phyloP scores from a whole-genome alignment of 2,113 vertebrate species.

The Pelecanoides urinatrix region DNA sequence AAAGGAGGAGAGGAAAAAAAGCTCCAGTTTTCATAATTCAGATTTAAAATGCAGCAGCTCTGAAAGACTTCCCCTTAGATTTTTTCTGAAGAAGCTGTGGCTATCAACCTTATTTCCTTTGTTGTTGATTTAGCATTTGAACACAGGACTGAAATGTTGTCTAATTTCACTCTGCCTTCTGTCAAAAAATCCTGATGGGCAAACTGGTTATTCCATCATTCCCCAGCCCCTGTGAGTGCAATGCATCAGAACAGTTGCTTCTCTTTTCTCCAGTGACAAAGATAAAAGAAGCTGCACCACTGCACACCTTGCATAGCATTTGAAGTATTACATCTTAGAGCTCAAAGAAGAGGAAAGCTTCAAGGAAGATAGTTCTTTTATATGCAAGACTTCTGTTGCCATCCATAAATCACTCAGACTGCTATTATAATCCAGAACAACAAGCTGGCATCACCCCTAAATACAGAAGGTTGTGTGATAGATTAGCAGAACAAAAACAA shows the following conservation, averaged over 20 bases:
- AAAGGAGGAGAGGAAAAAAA: neutral
- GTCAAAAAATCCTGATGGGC: neutral
- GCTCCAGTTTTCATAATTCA: neutral
- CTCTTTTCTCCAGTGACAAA: neutral
- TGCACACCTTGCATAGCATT: neutral
- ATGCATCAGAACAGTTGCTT: neutral
- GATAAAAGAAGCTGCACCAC: neutral
- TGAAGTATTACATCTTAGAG: neutral
- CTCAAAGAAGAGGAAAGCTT: neutral
- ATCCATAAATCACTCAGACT: neutral
- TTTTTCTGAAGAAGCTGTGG: neutral
- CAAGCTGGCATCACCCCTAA: neutral
- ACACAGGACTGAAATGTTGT: neutral
- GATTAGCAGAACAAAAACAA: neutral
- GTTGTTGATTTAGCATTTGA: neutral
- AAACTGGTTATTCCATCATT: neutral
- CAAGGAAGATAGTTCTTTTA: neutral
- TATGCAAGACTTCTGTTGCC: neutral
- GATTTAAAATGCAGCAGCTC: neutral
- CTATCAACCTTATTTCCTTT: neutral
- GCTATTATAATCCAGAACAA: neutral
- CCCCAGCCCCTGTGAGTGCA: neutral
- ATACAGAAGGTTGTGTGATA: neutral
- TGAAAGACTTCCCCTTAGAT: neutral
- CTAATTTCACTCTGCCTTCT: neutral